Evolutionary conservation across 1,140 invertebrate genomes (phyloP), one percentile per base, ranked within the genome.

Genomic region (Adelges cooleyi): DNA sequence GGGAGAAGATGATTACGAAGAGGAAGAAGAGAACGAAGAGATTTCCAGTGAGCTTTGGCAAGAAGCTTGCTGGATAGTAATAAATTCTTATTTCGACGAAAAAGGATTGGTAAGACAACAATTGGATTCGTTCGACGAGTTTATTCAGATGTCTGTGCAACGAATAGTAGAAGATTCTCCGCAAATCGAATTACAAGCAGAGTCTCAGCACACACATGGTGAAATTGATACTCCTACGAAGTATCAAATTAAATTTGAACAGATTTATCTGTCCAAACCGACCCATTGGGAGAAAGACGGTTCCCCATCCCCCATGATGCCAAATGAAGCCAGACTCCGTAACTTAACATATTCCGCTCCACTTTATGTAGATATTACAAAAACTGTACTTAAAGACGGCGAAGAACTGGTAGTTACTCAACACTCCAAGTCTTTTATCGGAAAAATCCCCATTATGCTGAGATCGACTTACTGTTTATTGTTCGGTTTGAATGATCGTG

Each of bases 201-300:
- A 99, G 80, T 92, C 94, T 3, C 95, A 98, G 73, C 94, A 99
- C 78, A 87, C 85, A 10, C 83, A 84, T 13, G 94, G 93, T 38
- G 89, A 92, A 80, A 85, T 96, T 49, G 94, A 96, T 78, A 90
- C 84, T 65, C 92, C 94, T 27, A 84, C 92, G 8, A 81, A 87
- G 65, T 98, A 95, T 78, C 76, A 90, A 17, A 73, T 98, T 1
- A 98, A 98, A 77, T 99, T 99, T 80, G 95, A 98, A 74, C 95
- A 99, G 76, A 98, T 99, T 74, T 99, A 98, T 75, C 74, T 99
- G 29, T 98, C 95, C 0, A 98, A 98, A 76, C 95, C 95, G 6
- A 99, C 95, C 10, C 96, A 98, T 81, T 98, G 95, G 95, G 95
- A 98, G 76, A 98, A 98, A 79, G 95, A 99, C 81, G 95, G 95